A percentile compares a stretch with the other conserved stretches of the same genome.
These are phyloP conservation scores for Perdix hodgsoniae DNA, from an alignment of 2,797 vertebrate genomes.

Conservation along the genomic window DNA sequence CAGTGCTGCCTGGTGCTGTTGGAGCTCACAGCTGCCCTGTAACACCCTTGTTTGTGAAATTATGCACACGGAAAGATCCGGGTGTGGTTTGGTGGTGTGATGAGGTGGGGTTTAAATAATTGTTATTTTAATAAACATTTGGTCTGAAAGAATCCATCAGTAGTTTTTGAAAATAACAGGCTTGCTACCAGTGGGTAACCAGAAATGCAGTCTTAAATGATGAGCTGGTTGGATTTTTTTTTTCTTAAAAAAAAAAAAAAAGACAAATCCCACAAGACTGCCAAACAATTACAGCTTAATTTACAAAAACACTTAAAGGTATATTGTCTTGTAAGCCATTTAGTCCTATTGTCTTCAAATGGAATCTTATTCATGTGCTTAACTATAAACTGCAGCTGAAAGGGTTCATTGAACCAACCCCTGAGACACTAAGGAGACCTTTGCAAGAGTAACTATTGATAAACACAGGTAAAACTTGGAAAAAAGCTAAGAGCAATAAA, in stretches of 20 bases:
- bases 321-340: conserved; percentile 49
- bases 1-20: neutral
- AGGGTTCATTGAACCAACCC: conserved; percentile 43
- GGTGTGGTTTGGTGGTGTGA: neutral
- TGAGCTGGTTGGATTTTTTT: neutral
- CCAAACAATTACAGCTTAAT: conserved; percentile 55
- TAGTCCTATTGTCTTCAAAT: conserved; percentile 52
- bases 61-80: neutral
- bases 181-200: neutral
- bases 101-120: conserved; percentile 5
- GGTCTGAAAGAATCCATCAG: neutral
- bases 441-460: conserved; percentile 40
- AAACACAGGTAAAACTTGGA: conserved; percentile 42
- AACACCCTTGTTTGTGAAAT: conserved; percentile 25
- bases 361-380: conserved; percentile 24
- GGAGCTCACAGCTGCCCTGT: neutral
- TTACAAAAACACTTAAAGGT: conserved; percentile 48
- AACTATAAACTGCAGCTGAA: conserved; percentile 6
- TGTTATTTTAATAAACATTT: conserved; percentile 58
- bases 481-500: conserved; percentile 6
- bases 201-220: neutral
- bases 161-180: conserved; percentile 37
- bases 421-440: conserved; percentile 37
- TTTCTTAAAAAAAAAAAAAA: neutral
- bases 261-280: neutral